Evolutionary conservation across 2,888 invertebrate species (phyloP).

Genomic region (Rutpela maculata): DNA sequence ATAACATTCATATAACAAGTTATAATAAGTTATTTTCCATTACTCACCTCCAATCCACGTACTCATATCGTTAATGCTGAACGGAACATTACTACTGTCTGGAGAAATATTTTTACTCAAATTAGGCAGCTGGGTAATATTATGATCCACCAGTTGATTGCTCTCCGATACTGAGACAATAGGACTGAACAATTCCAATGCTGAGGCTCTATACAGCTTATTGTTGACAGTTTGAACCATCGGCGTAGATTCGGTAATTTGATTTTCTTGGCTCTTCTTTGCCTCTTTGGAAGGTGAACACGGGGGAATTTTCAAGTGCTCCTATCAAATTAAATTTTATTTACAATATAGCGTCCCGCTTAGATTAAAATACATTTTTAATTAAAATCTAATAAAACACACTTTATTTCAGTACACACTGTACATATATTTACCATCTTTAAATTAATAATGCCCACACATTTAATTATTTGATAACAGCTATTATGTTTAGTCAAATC

Average conservation of each 20-base stretch:
- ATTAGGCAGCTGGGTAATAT: constrained; percentile 22
- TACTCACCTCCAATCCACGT: constrained; percentile 77
- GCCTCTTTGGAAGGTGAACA: constrained; percentile 22
- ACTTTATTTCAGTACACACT: no score
- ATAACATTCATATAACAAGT: no score
- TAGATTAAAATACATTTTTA: no score
- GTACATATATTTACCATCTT: no score
- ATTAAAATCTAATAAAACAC: no score
- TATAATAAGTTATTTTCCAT: neutral
- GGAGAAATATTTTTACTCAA: constrained; percentile 32
- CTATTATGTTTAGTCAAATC: no score
- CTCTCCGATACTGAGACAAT: constrained; percentile 73
- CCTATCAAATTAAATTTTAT: constrained; percentile 55
- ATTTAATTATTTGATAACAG: no score
- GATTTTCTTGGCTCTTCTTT: constrained; percentile 46
- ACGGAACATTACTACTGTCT: constrained; percentile 38
- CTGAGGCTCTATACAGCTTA: constrained; percentile 67
- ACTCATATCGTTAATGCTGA: constrained; percentile 79
- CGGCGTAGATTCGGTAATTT: constrained; percentile 67
- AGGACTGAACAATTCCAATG: constrained; percentile 77
- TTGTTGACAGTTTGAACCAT: constrained; percentile 60
- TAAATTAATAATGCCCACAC: no score
- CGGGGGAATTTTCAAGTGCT: constrained; percentile 56
- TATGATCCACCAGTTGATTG: constrained; percentile 36
- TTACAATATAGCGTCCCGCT: no score